phyloP scores from a whole-genome alignment of 1,140 invertebrate genomes.

The Chionoecetes opilio region DNA sequence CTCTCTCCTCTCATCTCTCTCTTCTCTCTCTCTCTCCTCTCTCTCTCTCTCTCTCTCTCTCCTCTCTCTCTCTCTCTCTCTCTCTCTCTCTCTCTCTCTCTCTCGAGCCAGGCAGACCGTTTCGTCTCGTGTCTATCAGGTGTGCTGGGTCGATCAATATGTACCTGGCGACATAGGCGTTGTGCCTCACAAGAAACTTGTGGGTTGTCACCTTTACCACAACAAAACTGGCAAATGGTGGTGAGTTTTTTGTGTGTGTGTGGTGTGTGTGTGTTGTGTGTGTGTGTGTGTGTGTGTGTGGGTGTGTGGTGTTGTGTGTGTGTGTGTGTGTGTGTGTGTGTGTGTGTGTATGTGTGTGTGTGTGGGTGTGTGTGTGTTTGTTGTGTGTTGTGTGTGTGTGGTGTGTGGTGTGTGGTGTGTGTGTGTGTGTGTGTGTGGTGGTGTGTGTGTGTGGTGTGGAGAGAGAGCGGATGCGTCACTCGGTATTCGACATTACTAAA shows the following conservation, averaged over 20 bases:
- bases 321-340: slow-evolving; percentile 18
- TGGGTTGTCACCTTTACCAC: neutral
- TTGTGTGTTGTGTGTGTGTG: slow-evolving; percentile 4
- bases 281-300: slow-evolving; percentile 18
- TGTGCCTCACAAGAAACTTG: no score
- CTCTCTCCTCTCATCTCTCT: neutral
- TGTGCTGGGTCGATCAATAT: no score
- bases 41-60: slow-evolving; percentile 33
- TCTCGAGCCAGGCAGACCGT: neutral
- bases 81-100: neutral
- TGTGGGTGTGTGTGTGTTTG: no score
- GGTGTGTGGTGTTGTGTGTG: neutral
- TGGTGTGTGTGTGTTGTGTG: slow-evolving; percentile 13
- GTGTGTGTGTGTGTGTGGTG: neutral
- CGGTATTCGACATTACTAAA: slow-evolving; percentile 9
- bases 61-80: slow-evolving; percentile 32
- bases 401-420: neutral
- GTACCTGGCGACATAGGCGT: no score
- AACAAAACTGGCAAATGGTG: neutral
- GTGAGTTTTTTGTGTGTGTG: no score
- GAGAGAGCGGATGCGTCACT: neutral
- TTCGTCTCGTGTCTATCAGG: no score
- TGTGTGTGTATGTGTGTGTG: slow-evolving; percentile 18
- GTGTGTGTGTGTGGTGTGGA: slow-evolving; percentile 5
- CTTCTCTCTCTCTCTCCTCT: neutral